Evolutionary conservation across 92 coral and sea anemone species (phyloP), one percentile per base, ranked within the genome.

Genomic region (Epizoanthus rinbou): DNA sequence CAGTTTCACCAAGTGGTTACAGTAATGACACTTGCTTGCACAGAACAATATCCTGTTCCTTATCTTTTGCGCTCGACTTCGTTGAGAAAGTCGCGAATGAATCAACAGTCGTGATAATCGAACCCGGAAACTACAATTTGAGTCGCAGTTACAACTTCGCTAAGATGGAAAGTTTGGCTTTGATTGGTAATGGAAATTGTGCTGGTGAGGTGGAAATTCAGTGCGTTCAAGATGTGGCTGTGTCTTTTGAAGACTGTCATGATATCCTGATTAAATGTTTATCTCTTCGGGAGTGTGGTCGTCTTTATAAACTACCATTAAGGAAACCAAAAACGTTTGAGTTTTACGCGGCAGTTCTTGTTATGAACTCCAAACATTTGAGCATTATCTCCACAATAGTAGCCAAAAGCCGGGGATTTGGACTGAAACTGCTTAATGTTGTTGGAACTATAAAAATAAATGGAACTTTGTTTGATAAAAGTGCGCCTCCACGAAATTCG

Each of bases 321-420:
- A n/a, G 68, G 25, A 19, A 41, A 25, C 68, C 68, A 7, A 80
- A 58, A n/a, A 74, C 85, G 31, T 21, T 52, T 28, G 66, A 87
- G 73, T 87, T 94, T 57, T 68, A 63, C 57, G 86, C 90, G 18
- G 97, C 91, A 23, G 56, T 92, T 28, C 83, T 87, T 73, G 76
- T 94, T 64, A 79, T 87, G 63, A 87, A 90, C 52, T 92, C 94
- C 82, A 80, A 84, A 58, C 35, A 88, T 69, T 56, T 94, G 18
- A 73, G 52, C 11, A 28, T 94, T 31, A 25, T 2, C 14, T 74
- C 86, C 39, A 87, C 89, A 17, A 73, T 66, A 17, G 82, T 92
- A 57, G 64, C 86, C 5, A 75, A 87, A 39, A 92, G 96, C 69
- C 85, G 81, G 14, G 96, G 98, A 1, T 85, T 94, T 47, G 98